phyloP scores from a whole-genome alignment of 2,113 vertebrate genomes.

The Rhombomys opimus region DNA sequence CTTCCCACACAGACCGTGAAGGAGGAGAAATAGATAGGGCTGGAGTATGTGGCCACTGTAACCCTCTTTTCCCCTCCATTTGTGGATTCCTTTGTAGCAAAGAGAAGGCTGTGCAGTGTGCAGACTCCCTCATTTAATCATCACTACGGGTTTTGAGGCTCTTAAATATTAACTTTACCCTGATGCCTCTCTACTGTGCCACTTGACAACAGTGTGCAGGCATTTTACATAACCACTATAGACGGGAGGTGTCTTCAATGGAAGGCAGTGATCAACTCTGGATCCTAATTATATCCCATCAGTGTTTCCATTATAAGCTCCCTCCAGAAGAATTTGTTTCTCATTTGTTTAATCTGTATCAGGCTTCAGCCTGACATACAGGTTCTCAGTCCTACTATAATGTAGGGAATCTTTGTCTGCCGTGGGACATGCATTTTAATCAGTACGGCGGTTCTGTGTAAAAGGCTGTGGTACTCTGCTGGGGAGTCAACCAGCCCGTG shows the following conservation, averaged over 20 bases:
- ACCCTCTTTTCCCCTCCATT: too few relatives aligned
- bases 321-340: slow-evolving; percentile 64
- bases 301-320: slow-evolving; percentile 66
- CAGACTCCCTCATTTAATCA: slow-evolving; percentile 44
- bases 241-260: slow-evolving; percentile 48
- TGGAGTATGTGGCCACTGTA: neutral
- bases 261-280: slow-evolving; percentile 72
- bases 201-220: slow-evolving; percentile 64
- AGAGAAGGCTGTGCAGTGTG: neutral
- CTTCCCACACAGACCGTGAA: neutral
- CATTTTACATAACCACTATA: slow-evolving; percentile 74
- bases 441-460: neutral
- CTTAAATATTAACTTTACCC: slow-evolving; percentile 69
- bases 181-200: slow-evolving; percentile 53
- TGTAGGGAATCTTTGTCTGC: slow-evolving; percentile 55
- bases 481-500: neutral
- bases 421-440: slow-evolving; percentile 57
- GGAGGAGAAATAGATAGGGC: slow-evolving; percentile 14
- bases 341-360: slow-evolving; percentile 69
- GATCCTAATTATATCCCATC: slow-evolving; percentile 71
- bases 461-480: neutral
- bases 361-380: slow-evolving; percentile 59
- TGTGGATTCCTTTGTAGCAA: slow-evolving; percentile 33
- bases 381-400: slow-evolving; percentile 57
- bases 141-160: slow-evolving; percentile 16